These are phyloP conservation scores for Colletes gigas DNA, from an alignment of 1,140 invertebrate genomes.

Conservation along the genomic window DNA sequence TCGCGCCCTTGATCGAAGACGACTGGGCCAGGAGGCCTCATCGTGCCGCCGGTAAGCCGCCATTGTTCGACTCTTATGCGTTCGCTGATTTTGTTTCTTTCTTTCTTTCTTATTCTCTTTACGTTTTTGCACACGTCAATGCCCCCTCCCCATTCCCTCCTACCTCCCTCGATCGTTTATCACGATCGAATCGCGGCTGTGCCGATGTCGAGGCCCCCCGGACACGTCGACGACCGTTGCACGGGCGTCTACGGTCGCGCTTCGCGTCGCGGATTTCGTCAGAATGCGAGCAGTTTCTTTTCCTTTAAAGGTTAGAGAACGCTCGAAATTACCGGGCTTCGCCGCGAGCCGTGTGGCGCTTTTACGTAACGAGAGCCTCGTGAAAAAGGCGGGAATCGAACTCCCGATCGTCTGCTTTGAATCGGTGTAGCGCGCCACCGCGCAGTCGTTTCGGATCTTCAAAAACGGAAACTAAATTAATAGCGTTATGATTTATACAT, in stretches of 20 bases:
- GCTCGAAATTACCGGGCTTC: slow-evolving; percentile 47
- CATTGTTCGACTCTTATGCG: slow-evolving; percentile 16
- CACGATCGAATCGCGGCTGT: not conserved
- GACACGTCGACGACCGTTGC: not conserved
- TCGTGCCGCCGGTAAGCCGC: slow-evolving; percentile 74
- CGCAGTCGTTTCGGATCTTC: too few relatives aligned
- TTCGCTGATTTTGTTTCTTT: not conserved
- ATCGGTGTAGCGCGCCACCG: slow-evolving; percentile 3
- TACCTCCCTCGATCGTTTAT: too few relatives aligned
- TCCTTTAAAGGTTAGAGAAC: slow-evolving; percentile 63
- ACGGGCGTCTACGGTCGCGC: too few relatives aligned
- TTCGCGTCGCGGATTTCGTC: slow-evolving; percentile 28
- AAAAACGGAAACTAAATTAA: too few relatives aligned
- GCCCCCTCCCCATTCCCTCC: too few relatives aligned
- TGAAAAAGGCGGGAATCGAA: slow-evolving; percentile 52
- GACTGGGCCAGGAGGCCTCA: slow-evolving; percentile 76
- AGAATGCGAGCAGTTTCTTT: slow-evolving; percentile 48
- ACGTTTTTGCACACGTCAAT: not conserved
- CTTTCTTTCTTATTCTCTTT: not conserved
- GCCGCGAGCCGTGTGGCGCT: slow-evolving; percentile 1
- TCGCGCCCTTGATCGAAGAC: slow-evolving; percentile 76
- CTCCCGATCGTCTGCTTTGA: slow-evolving; percentile 28
- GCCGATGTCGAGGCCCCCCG: not conserved
- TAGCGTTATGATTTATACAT: too few relatives aligned
- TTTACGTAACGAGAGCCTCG: slow-evolving; percentile 60